Base-by-base conservation (phyloP, 2,888 invertebrate genomes). In the Pimpla rufipes region DNA sequence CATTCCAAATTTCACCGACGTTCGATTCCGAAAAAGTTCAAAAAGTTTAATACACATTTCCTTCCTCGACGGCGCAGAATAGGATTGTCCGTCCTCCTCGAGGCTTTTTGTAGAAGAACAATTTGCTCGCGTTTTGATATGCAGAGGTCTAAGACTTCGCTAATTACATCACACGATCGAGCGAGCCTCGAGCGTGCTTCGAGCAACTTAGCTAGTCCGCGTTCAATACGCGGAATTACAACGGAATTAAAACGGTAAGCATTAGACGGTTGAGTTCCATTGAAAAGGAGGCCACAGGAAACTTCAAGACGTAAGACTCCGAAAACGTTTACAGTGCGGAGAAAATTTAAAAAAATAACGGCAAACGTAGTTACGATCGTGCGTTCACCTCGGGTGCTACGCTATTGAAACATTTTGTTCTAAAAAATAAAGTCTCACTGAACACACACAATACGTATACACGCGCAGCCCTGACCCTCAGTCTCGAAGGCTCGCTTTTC, bases 1-100 rank as follows among this genome's bases (percentile, higher is more conserved):
- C 18, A 37, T 18, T 40, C 40, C 11, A 21, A 66, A 18, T 66
- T 4, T 52, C 45, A 6, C 29, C 35, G 21, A 18, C 29, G 23
- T 23, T 40, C 16, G n/a, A 8, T 50, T 45, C n/a, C 11, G 8
- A 45, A 66, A 45, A 6, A 23, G 5, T 23, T 66, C 66, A 5
- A 81, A 80, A 74, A 59, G 52, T 73, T 78, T 42, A 55, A 70
- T 75, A 78, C 62, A 82, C 52, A 67, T 13, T 74, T 67, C 5
- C 21, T 59, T 67, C 52, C 29, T 50, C 62, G 40, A 16, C 83
- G 75, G 35, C 18, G 66, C n/a, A 1, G 11, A n/a, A 62, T 18
- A n/a, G 13, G 29, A 59, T 59, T 16, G 18, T 59, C 23, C 45
- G n/a, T 42, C 23, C 11, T 64, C 42, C 10, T 23, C 35, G 37